Base-by-base conservation (phyloP, 1,140 invertebrate species). In the Oncopeltus fasciatus region DNA sequence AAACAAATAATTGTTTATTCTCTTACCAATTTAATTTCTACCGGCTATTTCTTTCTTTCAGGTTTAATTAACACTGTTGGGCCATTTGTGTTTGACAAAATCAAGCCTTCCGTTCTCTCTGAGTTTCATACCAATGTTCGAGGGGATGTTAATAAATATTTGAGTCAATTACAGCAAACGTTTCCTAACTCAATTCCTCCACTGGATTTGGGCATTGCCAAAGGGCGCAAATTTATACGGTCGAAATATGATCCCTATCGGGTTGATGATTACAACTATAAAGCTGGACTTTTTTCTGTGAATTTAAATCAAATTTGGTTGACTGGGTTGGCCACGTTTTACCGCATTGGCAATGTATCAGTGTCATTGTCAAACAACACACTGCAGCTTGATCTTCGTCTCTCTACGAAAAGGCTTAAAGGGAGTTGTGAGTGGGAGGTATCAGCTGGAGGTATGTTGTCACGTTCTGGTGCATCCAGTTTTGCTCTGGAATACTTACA, bases 181-280 rank as follows among this genome's bases (percentile, higher is more conserved):
- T 86, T 91, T 68, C 87, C 88, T 0, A 91, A 91, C 72, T 91
- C 88, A 0, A 88, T 91, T 66, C 84, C 86, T 9, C 88, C 88
- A 0, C 76, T 91, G 49, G 89, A 92, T 67, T 87, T 88, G 78
- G 80, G 84, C 9, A 80, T 91, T 43, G 80, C 83, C 3, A 83
- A 88, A 69, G 78, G 78, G 1, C 76, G 88, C 11, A 84, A 82
- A 65, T 81, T 83, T 68, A 82, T 91, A 2, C 78, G 81, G 8
- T 80, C 81, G 73, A 78, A 80, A 8, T 81, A 82, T 64, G 89
- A 91, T 74, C 88, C 89, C 0, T 86, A 81, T 65, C 77, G 78
- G 68, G 65, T 60, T 1, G 18, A 47, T 31, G 83, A 88, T 70
- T 85, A 86, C 65, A 84, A 82, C 65, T 81, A 82, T 56, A 82